Conservation (phyloP, 2,797 vertebrate genomes). For the Tympanoctomys barrerae region DNA sequence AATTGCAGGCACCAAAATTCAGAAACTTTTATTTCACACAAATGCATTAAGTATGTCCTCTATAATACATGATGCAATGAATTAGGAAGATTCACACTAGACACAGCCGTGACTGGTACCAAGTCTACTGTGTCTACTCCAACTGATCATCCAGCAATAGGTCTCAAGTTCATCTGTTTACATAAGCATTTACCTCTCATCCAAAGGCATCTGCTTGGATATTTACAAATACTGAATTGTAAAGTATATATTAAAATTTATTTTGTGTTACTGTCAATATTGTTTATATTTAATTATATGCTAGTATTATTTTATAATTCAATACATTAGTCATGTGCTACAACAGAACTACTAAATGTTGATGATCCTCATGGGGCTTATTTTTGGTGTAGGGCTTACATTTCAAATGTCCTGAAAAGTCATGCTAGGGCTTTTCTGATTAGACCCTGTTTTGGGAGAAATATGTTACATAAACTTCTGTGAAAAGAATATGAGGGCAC, state of each 20-base stretch:
- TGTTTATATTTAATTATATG: not conserved
- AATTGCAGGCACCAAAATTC: not conserved
- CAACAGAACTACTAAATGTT: not conserved
- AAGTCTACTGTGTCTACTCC: not conserved
- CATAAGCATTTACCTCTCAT: not conserved
- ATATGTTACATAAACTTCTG: conserved; percentile 28
- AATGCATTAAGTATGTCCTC: not conserved
- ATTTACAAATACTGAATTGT: not conserved
- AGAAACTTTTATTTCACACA: not conserved
- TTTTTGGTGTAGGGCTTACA: not conserved
- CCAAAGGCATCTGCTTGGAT: not conserved
- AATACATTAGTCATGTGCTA: not conserved
- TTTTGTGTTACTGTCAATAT: not conserved
- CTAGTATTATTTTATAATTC: not conserved
- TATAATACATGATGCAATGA: not conserved
- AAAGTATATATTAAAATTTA: not conserved
- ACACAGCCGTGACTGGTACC: not conserved
- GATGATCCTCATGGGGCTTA: not conserved
- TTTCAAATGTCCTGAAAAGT: not conserved
- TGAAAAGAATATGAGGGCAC: not conserved
- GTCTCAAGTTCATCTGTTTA: not conserved
- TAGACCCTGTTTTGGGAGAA: not conserved
- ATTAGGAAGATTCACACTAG: not conserved
- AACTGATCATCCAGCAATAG: not conserved
- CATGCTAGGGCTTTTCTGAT: not conserved